These are phyloP conservation scores for Alectura lathami DNA, from an alignment of 2,113 vertebrate species.

Conservation along the genomic window DNA sequence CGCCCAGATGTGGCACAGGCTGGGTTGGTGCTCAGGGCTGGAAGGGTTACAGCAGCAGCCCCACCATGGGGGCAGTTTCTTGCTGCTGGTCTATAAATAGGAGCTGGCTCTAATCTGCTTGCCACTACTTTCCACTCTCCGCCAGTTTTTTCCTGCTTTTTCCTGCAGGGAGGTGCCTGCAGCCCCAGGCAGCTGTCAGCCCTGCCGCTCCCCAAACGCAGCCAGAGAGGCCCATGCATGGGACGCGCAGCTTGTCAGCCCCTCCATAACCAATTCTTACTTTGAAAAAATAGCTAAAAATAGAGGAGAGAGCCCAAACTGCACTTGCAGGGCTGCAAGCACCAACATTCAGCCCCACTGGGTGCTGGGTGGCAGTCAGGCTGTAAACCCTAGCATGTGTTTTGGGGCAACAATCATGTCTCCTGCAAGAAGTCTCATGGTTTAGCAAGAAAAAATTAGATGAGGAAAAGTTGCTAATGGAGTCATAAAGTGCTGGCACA, in stretches of 20 bases:
- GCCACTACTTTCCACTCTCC: slow-evolving; percentile 58
- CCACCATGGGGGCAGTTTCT: slow-evolving; percentile 48
- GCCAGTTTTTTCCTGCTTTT: slow-evolving; percentile 75
- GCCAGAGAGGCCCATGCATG: background rate
- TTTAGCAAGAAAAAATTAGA: background rate
- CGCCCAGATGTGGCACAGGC: background rate
- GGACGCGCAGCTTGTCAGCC: background rate
- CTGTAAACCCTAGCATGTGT: background rate
- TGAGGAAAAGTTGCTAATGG: background rate
- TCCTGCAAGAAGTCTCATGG: background rate
- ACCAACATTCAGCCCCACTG: background rate
- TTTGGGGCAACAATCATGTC: background rate
- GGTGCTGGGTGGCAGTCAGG: background rate
- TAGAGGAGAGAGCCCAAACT: background rate
- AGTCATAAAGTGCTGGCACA: background rate
- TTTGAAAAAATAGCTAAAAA: background rate
- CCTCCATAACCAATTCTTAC: background rate
- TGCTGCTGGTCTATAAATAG: slow-evolving; percentile 66
- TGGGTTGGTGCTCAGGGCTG: background rate
- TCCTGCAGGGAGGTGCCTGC: slow-evolving; percentile 48
- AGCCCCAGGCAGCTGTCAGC: background rate
- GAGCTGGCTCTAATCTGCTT: slow-evolving; percentile 69
- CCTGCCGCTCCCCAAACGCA: background rate
- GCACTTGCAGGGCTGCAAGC: background rate
- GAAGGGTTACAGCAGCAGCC: slow-evolving; percentile 28